Conservation (phyloP, 37 sponge, comb jelly and placozoan genomes). For the Eunapius fragilis region DNA sequence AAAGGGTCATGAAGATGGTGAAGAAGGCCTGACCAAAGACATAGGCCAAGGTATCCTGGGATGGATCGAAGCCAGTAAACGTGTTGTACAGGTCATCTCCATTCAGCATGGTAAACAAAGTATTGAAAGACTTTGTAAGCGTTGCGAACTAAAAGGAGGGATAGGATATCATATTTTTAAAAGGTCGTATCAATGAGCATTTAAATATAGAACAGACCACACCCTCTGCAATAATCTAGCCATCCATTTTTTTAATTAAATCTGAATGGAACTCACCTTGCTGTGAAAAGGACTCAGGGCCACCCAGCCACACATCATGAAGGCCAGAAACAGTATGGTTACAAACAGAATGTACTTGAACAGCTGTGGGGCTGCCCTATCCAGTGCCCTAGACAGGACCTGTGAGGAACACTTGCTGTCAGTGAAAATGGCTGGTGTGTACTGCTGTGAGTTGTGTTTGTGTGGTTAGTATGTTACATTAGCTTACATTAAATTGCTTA, state of each 20-base stretch:
- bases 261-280: slow-evolving; percentile 25
- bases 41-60: slow-evolving; percentile 16
- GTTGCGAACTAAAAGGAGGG: slow-evolving; percentile 6
- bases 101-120: slow-evolving; percentile 53
- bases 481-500: slow-evolving; percentile 49
- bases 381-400: slow-evolving; percentile 58
- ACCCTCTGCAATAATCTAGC: no score
- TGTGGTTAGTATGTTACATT: background rate
- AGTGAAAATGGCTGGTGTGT: no score
- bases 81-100: slow-evolving; percentile 62
- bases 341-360: slow-evolving; percentile 59
- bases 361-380: slow-evolving; percentile 49
- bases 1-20: slow-evolving; percentile 43
- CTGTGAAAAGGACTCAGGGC: slow-evolving; percentile 44
- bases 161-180: background rate
- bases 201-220: no score
- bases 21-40: slow-evolving; percentile 52
- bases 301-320: slow-evolving; percentile 47
- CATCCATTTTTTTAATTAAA: no score
- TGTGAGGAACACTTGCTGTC: background rate
- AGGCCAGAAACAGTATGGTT: slow-evolving; percentile 52
- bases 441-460: background rate
- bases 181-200: no score
- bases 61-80: background rate
- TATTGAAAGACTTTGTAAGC: slow-evolving; percentile 25